These are phyloP conservation scores for Anomalospiza imberbis DNA, from an alignment of 2,797 vertebrate genomes.

Conservation along the genomic window DNA sequence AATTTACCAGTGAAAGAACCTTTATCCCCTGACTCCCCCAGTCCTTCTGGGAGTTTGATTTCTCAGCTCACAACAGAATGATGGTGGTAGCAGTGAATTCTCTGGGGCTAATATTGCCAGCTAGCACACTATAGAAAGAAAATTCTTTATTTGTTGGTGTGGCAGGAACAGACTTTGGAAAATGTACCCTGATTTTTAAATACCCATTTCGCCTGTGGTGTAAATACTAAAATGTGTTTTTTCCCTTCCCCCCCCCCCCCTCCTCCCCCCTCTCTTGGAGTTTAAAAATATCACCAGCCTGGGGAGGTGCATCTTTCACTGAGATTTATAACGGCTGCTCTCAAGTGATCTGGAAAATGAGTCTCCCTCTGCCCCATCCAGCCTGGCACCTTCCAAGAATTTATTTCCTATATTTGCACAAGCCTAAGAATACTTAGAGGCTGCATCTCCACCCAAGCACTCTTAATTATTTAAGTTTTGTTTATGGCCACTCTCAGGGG, in stretches of 20 bases:
- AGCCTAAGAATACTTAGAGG: constrained; percentile 59
- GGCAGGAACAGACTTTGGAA: constrained; percentile 21
- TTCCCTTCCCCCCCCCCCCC: not conserved
- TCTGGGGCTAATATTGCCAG: constrained; percentile 18
- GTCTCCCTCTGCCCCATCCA: constrained; percentile 54
- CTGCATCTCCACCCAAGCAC: constrained; percentile 39
- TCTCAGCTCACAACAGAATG: not conserved
- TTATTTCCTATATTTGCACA: constrained; percentile 67
- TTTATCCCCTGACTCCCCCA: not conserved
- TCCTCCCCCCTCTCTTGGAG: not conserved
- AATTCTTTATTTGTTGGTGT: not conserved
- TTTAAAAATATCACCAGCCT: constrained; percentile 67
- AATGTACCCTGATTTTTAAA: constrained; percentile 62
- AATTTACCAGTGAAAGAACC: not conserved
- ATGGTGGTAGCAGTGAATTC: not conserved
- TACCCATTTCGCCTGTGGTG: constrained; percentile 49
- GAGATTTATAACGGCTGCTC: constrained; percentile 67
- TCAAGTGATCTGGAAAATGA: constrained; percentile 68
- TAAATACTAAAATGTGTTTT: constrained; percentile 54
- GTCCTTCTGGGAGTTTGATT: constrained; percentile 21
- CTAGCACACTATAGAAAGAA: not conserved
- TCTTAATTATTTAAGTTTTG: constrained; percentile 69
- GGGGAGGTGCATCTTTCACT: constrained; percentile 69
- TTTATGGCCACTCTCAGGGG: constrained; percentile 59
- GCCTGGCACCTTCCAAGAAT: constrained; percentile 67